phyloP scores from a whole-genome alignment of 2,888 invertebrate species.

The Anoncus sp. region DNA sequence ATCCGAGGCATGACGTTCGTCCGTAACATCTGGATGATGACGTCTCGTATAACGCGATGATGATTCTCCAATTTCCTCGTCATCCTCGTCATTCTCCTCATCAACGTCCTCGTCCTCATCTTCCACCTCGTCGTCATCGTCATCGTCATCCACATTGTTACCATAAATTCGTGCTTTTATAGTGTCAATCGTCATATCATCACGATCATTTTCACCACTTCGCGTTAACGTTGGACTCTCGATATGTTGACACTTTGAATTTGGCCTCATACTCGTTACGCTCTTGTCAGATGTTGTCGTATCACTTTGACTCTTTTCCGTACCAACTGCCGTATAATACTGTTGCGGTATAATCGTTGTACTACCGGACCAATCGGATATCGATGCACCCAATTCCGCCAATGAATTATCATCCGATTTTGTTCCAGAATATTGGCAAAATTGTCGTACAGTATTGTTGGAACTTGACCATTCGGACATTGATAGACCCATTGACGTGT shows the following conservation, averaged over 20 bases:
- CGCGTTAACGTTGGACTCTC: slow-evolving; percentile 66
- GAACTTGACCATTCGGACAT: slow-evolving; percentile 96
- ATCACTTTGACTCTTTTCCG: slow-evolving; percentile 81
- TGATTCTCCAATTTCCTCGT: slow-evolving; percentile 38
- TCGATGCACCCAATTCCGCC: slow-evolving; percentile 90
- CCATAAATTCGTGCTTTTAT: slow-evolving; percentile 20
- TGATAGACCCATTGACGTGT: slow-evolving; percentile 93
- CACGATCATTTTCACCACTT: slow-evolving; percentile 29
- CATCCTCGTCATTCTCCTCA: slow-evolving; percentile 29
- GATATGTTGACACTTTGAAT: slow-evolving; percentile 76
- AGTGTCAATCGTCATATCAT: slow-evolving; percentile 19
- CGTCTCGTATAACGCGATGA: slow-evolving; percentile 41
- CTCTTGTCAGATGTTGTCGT: slow-evolving; percentile 81
- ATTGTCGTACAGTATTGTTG: slow-evolving; percentile 93
- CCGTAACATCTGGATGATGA: slow-evolving; percentile 40
- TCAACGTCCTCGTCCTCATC: no score
- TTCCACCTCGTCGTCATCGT: no score
- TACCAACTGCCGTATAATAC: slow-evolving; percentile 73
- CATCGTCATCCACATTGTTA: no score
- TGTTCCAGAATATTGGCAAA: slow-evolving; percentile 86
- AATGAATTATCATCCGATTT: slow-evolving; percentile 92
- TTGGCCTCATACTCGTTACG: slow-evolving; percentile 79
- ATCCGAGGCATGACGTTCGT: slow-evolving; percentile 66
- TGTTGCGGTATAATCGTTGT: slow-evolving; percentile 89
- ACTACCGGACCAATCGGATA: slow-evolving; percentile 93